Percentiles rank a stretch among this genome's conserved stretches.
These are phyloP conservation scores for Mylabris sibirica DNA, from an alignment of 2,888 invertebrate species.

Conservation along the genomic window DNA sequence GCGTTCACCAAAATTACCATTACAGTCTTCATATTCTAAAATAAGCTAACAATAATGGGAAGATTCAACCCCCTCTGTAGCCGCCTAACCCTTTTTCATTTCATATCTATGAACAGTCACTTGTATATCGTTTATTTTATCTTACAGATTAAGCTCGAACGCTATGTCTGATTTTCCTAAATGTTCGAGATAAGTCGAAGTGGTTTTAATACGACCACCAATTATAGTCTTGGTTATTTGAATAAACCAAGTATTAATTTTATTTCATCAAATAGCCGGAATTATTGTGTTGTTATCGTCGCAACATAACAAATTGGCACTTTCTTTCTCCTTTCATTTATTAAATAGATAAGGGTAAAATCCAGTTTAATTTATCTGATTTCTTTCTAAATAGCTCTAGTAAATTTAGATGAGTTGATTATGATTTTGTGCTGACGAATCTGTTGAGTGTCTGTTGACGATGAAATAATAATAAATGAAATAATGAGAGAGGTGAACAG, in stretches of 20 bases:
- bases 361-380: neutral
- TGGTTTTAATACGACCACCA: conserved; percentile 1
- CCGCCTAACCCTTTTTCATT: neutral
- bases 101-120: conserved; percentile 16
- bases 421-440: conserved; percentile 9
- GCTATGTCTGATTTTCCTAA: conserved; percentile 1
- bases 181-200: conserved; percentile 8
- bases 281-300: neutral
- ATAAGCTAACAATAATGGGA: conserved; percentile 18
- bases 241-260: neutral
- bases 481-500: conserved; percentile 44
- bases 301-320: neutral
- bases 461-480: conserved; percentile 52
- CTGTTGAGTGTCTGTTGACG: conserved; percentile 20
- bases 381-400: neutral
- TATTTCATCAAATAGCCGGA: neutral
- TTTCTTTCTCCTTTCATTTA: neutral
- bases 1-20: conserved; percentile 18
- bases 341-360: neutral
- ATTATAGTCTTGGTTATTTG: neutral
- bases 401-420: conserved; percentile 2
- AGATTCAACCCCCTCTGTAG: neutral
- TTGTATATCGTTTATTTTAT: conserved; percentile 17
- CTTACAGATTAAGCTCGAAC: conserved; percentile 13
- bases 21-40: conserved; percentile 15